These are phyloP conservation scores for Semnornis frantzii DNA, from an alignment of 2,113 vertebrate species.

Conservation along the genomic window DNA sequence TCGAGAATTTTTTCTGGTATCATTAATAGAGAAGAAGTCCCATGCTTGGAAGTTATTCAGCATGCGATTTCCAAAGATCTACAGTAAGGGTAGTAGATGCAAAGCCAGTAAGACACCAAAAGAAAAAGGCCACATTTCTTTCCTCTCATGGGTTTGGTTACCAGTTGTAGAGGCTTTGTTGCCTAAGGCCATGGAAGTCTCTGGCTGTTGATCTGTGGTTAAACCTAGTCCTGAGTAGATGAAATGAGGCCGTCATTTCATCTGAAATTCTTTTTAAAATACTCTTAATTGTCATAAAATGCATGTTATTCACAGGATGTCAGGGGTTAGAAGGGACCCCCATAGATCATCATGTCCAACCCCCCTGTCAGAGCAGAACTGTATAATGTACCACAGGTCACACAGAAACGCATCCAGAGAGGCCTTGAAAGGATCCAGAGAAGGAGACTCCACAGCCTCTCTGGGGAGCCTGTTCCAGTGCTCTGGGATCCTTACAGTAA, in stretches of 20 bases:
- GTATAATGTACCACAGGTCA: no score
- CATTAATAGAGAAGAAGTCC: not conserved
- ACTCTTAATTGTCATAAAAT: not conserved
- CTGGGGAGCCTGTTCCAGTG: no score
- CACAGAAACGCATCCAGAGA: no score
- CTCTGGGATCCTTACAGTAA: no score
- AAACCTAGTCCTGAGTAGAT: not conserved
- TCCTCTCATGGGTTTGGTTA: accelerated
- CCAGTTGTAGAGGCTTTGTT: not conserved
- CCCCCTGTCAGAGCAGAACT: no score
- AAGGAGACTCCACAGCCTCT: no score
- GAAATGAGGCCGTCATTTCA: not conserved
- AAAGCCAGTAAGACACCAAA: not conserved
- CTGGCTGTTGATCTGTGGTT: not conserved
- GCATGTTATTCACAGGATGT: not conserved
- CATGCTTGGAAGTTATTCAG: not conserved
- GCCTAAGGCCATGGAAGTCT: not conserved
- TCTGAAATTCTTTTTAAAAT: not conserved
- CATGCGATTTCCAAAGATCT: not conserved
- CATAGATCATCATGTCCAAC: no score
- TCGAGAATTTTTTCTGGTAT: not conserved
- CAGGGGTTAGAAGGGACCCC: no score
- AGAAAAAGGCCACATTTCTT: not conserved
- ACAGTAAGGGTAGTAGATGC: not conserved
- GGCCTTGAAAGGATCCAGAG: no score